A percentile compares a stretch with the other conserved stretches of the same genome.
These are phyloP conservation scores for Stegodyphus dumicola DNA, from an alignment of 1,140 invertebrate genomes.

Conservation along the genomic window DNA sequence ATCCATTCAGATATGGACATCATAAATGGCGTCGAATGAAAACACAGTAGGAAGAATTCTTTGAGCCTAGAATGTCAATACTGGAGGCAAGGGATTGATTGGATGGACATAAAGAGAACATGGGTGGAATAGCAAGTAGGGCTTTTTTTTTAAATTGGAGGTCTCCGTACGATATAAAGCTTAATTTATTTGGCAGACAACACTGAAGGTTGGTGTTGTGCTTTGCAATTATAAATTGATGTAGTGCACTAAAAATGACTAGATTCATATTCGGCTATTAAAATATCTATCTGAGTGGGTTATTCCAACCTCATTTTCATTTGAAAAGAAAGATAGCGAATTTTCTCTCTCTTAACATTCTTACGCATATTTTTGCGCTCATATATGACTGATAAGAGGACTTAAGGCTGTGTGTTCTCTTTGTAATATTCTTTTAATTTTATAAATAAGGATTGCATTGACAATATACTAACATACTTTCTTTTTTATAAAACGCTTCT, in stretches of 20 bases:
- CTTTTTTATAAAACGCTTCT: too few relatives aligned
- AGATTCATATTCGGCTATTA: too few relatives aligned
- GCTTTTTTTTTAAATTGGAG: neutral
- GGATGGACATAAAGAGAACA: slow-evolving; percentile 39
- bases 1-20: slow-evolving; percentile 55
- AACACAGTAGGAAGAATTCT: neutral
- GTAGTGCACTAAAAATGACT: neutral
- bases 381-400: too few relatives aligned
- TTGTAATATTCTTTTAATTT: too few relatives aligned
- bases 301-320: too few relatives aligned
- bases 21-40: slow-evolving; percentile 27
- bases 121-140: slow-evolving; percentile 26
- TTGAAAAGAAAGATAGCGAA: too few relatives aligned
- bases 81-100: slow-evolving; percentile 35
- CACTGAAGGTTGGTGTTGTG: neutral
- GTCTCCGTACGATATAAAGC: neutral
- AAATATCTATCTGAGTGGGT: too few relatives aligned
- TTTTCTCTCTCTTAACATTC: too few relatives aligned
- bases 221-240: neutral
- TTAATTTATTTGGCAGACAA: neutral
- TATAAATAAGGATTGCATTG: too few relatives aligned
- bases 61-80: slow-evolving; percentile 38
- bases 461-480: too few relatives aligned
- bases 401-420: too few relatives aligned
- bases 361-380: too few relatives aligned